Percentiles rank a stretch among this genome's conserved stretches.
These are phyloP conservation scores for Drosophila prosaltans DNA, from an alignment of 1,140 invertebrate genomes.

Conservation along the genomic window DNA sequence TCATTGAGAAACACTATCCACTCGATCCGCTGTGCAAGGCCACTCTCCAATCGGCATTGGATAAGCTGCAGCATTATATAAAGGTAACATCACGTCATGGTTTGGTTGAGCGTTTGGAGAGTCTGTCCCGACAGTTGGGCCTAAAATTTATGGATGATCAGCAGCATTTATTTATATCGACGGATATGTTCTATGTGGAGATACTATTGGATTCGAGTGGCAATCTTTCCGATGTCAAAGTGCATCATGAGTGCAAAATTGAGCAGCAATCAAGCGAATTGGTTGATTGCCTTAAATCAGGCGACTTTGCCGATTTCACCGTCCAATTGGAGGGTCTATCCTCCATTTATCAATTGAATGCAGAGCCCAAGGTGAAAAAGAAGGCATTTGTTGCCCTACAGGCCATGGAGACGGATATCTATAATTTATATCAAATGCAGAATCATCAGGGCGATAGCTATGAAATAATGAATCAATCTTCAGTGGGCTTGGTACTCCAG, in stretches of 20 bases:
- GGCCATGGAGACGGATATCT: constrained; percentile 96
- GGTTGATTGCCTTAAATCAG: constrained; percentile 89
- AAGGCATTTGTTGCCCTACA: constrained; percentile 96
- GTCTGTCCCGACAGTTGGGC: constrained; percentile 94
- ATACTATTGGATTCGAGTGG: constrained; percentile 92
- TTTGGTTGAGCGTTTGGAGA: constrained; percentile 95
- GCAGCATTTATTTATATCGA: constrained; percentile 91
- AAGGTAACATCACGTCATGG: constrained; percentile 95
- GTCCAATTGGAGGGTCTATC: constrained; percentile 95
- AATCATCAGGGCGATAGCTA: constrained; percentile 84
- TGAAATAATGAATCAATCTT: constrained; percentile 94
- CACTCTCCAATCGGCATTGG: constrained; percentile 94
- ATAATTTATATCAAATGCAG: constrained; percentile 90
- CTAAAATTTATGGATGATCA: constrained; percentile 81
- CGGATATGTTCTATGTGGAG: constrained; percentile 98
- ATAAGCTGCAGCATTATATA: constrained; percentile 96
- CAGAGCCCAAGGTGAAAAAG: constrained; percentile 96
- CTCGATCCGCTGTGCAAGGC: constrained; percentile 92
- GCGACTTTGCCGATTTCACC: constrained; percentile 96
- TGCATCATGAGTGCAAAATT: constrained; percentile 82
- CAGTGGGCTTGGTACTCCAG: constrained; percentile 92
- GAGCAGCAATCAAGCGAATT: constrained; percentile 88
- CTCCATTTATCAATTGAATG: constrained; percentile 96
- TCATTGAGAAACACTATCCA: constrained; percentile 92
- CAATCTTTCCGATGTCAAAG: constrained; percentile 94